These are phyloP conservation scores for Cheilosia vernalis DNA, from an alignment of 2,888 invertebrate genomes.

Conservation along the genomic window DNA sequence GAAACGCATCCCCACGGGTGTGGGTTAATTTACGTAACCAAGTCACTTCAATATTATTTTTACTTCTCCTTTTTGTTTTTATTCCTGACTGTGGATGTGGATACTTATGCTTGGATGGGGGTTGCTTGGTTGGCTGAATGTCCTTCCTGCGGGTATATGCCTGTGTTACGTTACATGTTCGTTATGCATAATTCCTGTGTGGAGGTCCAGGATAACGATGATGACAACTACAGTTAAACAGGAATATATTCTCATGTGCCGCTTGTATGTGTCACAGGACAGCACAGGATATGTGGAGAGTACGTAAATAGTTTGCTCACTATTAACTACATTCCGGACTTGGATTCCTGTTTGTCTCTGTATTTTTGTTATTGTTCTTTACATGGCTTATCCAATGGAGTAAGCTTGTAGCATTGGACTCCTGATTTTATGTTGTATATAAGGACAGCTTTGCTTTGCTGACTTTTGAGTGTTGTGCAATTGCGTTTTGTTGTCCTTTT, in stretches of 20 bases:
- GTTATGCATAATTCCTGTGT: constrained; percentile 60
- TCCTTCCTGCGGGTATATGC: constrained; percentile 59
- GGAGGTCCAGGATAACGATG: constrained; percentile 54
- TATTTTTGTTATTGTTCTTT: constrained; percentile 24
- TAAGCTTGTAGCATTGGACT: constrained; percentile 54
- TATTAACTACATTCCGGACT: constrained; percentile 51
- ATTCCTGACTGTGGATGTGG: neutral
- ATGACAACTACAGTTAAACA: constrained; percentile 59
- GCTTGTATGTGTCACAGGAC: neutral
- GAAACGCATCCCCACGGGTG: constrained; percentile 54
- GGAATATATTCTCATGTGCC: constrained; percentile 36
- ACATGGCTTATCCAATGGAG: constrained; percentile 41
- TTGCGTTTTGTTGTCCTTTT: constrained; percentile 28
- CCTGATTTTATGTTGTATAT: constrained; percentile 41
- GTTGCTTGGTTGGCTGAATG: constrained; percentile 33
- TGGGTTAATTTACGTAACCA: constrained; percentile 68
- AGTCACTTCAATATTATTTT: constrained; percentile 59
- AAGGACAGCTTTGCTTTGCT: constrained; percentile 50
- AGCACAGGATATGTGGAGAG: constrained; percentile 35
- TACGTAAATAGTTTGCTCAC: constrained; percentile 64
- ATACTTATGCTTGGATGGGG: constrained; percentile 20
- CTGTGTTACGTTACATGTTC: constrained; percentile 44
- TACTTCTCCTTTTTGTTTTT: neutral
- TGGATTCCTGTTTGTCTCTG: constrained; percentile 56
- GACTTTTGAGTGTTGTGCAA: constrained; percentile 58